Base-by-base conservation (phyloP, 2,797 vertebrate species). In the Halcyon chelicuti region DNA sequence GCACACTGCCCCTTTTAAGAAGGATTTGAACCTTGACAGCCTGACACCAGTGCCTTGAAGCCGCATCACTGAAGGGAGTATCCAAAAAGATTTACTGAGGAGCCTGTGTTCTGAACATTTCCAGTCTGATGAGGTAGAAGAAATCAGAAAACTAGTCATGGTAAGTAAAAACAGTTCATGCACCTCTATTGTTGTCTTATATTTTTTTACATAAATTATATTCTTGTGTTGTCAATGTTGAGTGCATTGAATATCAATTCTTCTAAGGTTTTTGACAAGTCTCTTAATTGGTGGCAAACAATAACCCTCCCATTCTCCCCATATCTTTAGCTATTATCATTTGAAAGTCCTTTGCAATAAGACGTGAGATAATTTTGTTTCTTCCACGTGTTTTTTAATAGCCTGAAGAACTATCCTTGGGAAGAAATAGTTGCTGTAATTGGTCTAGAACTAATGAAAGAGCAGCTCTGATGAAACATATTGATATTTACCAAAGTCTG, bases 391-490 rank as follows among this genome's bases (percentile, higher is more conserved):
- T 7, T 40, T 62, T 40, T 49, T 37, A 90, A 86, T 70, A 90
- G 62, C 51, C 78, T 91, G 62, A 82, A 88, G 75, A 91, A 67
- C 79, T 90, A 78, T 84, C 23, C 40, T 25, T 5, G 44, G 73
- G 54, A 91, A 92, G 46, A 86, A 93, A 68, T 76, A 70, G 47
- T 62, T 80, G 46, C 71, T 91, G 58, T 93, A 78, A 47, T 88
- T 94, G 85, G 28, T 82, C 37, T 88, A 52, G 51, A 93, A 90
- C 62, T 91, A 92, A 90, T 78, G 81, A 86, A 93, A 91, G 81
- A 83, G 52, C 17, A 85, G 47, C 29, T 86, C 65, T 75, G 80
- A 88, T 95, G 79, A 72, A 94, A 72, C 33, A 28, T 68, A 66
- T 22, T 80, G 60, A 93, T 96, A 72, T 93, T 91, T 95, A 83